Conservation (phyloP, 2,888 invertebrate genomes). For the Furcula furcula region DNA sequence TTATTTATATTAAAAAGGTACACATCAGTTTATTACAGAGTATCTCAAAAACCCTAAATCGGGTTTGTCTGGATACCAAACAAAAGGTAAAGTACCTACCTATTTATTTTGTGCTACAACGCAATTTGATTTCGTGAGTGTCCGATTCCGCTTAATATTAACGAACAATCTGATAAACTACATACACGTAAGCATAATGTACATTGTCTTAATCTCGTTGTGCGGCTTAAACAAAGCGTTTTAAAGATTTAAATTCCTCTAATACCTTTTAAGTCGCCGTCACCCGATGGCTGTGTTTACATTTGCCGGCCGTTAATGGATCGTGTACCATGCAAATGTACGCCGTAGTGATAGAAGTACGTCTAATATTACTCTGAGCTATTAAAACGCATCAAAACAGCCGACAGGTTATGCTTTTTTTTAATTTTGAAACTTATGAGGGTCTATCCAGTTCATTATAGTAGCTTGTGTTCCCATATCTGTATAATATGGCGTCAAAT, state of each 20-base stretch:
- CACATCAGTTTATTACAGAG: too few relatives aligned
- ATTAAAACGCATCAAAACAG: constrained; percentile 11
- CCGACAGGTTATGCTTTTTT: neutral
- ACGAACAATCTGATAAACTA: constrained; percentile 1
- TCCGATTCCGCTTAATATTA: constrained; percentile 1
- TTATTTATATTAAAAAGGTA: too few relatives aligned
- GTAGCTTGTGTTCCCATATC: too few relatives aligned
- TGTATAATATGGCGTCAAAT: too few relatives aligned
- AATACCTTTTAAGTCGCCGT: constrained; percentile 63
- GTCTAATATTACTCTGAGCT: constrained; percentile 32
- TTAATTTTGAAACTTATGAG: neutral
- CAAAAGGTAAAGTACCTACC: too few relatives aligned
- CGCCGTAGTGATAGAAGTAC: constrained; percentile 36
- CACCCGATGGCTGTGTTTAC: constrained; percentile 53
- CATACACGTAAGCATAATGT: constrained; percentile 10
- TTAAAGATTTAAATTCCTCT: constrained; percentile 42
- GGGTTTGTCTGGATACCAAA: too few relatives aligned
- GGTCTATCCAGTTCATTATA: too few relatives aligned
- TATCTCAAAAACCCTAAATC: too few relatives aligned
- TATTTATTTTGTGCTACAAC: too few relatives aligned
- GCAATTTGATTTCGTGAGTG: too few relatives aligned
- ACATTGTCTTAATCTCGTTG: constrained; percentile 41
- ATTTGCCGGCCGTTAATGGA: constrained; percentile 54
- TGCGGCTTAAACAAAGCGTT: constrained; percentile 41
- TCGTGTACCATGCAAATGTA: constrained; percentile 50